Conservation (phyloP, 2,888 invertebrate species). For the Panopea generosa region DNA sequence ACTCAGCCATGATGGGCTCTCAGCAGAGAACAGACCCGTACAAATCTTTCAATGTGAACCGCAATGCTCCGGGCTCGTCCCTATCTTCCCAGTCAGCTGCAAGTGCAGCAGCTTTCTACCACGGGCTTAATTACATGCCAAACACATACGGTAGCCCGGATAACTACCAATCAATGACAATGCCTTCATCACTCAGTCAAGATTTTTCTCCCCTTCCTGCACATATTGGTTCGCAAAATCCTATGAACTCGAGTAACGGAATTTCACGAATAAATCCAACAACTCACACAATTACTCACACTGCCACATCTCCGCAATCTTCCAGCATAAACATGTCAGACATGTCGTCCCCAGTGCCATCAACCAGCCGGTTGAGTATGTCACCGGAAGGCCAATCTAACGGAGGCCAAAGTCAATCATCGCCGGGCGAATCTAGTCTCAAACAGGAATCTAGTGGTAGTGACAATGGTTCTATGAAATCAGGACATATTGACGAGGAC, state of each 20-base stretch:
- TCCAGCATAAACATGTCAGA: conserved; percentile 26
- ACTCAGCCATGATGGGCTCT: conserved; percentile 65
- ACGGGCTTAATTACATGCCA: conserved; percentile 53
- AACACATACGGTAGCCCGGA: conserved; percentile 21
- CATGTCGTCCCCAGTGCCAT: conserved; percentile 51
- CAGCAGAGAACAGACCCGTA: conserved; percentile 54
- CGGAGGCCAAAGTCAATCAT: conserved; percentile 49
- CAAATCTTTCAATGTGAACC: conserved; percentile 24
- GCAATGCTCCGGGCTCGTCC: conserved; percentile 1
- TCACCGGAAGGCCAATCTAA: conserved; percentile 51
- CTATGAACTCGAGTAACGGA: conserved; percentile 28
- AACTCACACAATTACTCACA: conserved; percentile 42
- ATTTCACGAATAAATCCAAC: conserved; percentile 44
- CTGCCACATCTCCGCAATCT: conserved; percentile 41
- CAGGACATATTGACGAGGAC: conserved; percentile 49
- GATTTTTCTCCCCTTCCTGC: conserved; percentile 56
- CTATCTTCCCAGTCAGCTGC: conserved; percentile 14
- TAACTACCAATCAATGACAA: conserved; percentile 38
- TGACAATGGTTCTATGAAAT: conserved; percentile 46
- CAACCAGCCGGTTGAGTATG: conserved; percentile 46
- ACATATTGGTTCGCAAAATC: conserved; percentile 44
- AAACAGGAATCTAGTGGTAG: conserved; percentile 53
- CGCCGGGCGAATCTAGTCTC: conserved; percentile 54
- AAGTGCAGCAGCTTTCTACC: conserved; percentile 47
- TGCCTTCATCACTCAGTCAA: conserved; percentile 34